These are phyloP conservation scores for Gadopsis marmoratus DNA, from an alignment of 2,797 vertebrate genomes.

Conservation along the genomic window DNA sequence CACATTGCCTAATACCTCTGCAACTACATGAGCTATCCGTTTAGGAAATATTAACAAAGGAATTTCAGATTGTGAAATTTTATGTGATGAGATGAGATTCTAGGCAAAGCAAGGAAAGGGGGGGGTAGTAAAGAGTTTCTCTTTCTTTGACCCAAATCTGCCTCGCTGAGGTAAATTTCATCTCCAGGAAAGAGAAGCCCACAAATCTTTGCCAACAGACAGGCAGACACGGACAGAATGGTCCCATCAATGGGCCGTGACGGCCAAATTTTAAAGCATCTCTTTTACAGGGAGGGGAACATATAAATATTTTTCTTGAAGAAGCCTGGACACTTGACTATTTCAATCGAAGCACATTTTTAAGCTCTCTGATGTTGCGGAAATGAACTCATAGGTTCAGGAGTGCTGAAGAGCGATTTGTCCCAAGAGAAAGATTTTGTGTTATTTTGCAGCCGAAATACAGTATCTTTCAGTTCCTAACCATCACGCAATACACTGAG, in stretches of 20 bases:
- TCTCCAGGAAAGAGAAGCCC: constrained; percentile 72
- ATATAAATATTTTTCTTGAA: constrained; percentile 74
- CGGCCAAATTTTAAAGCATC: constrained; percentile 63
- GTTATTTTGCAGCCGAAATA: constrained; percentile 32
- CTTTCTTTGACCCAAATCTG: constrained; percentile 63
- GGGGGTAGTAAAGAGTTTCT: constrained; percentile 25
- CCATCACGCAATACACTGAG: constrained; percentile 28
- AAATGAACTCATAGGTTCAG: constrained; percentile 67
- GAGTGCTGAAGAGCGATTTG: constrained; percentile 54
- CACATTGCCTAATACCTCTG: constrained; percentile 1
- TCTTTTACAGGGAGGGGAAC: constrained; percentile 67
- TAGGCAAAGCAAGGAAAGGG: background rate
- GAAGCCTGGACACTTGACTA: constrained; percentile 51
- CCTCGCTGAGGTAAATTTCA: constrained; percentile 59
- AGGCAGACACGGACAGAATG: constrained; percentile 63
- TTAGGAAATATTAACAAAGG: background rate
- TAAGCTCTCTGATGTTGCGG: constrained; percentile 52
- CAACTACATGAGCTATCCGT: constrained; percentile 6
- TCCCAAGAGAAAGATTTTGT: constrained; percentile 39
- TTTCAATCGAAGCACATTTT: constrained; percentile 61
- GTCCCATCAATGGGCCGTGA: constrained; percentile 72
- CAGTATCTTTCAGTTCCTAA: constrained; percentile 23
- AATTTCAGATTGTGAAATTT: constrained; percentile 4
- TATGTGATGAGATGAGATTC: background rate
- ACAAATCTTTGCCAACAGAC: constrained; percentile 70